These are phyloP conservation scores for Alloplasta piceator DNA, from an alignment of 2,888 invertebrate species.

Conservation along the genomic window DNA sequence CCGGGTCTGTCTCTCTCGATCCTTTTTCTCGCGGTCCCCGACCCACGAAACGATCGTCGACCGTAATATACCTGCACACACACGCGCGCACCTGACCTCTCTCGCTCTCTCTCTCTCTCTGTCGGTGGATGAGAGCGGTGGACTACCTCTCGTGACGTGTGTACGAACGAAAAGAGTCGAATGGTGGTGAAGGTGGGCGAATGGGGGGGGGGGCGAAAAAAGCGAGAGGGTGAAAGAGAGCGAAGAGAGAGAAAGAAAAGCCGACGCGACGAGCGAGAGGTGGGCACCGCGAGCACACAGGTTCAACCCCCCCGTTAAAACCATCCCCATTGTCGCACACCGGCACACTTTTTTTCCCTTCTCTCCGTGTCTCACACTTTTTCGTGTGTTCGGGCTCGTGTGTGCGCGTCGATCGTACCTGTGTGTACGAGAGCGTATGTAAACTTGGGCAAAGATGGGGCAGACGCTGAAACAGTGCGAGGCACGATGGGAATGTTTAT, in stretches of 20 bases:
- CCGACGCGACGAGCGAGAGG: constrained; percentile 55
- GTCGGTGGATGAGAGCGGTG: constrained; percentile 5
- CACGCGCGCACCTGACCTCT: constrained; percentile 19
- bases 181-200: constrained; percentile 1
- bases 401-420: not conserved
- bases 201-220: not conserved
- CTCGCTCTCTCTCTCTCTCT: constrained; percentile 5
- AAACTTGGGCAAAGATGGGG: not conserved
- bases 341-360: constrained; percentile 43
- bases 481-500: not conserved
- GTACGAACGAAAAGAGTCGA: constrained; percentile 32
- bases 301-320: constrained; percentile 46
- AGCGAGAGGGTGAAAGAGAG: not conserved
- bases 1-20: constrained; percentile 35
- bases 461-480: not conserved
- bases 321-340: constrained; percentile 40
- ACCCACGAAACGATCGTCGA: constrained; percentile 50
- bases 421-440: not conserved
- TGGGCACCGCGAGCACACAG: constrained; percentile 52
- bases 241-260: constrained; percentile 49
- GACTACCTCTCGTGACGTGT: constrained; percentile 38
- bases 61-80: constrained; percentile 67
- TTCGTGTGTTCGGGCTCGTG: not conserved
- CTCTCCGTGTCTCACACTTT: constrained; percentile 22
- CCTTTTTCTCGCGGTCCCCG: constrained; percentile 56